Percentiles rank a stretch among this genome's conserved stretches.
phyloP scores from a whole-genome alignment of 2,888 invertebrate genomes.

The Netelia melanura region DNA sequence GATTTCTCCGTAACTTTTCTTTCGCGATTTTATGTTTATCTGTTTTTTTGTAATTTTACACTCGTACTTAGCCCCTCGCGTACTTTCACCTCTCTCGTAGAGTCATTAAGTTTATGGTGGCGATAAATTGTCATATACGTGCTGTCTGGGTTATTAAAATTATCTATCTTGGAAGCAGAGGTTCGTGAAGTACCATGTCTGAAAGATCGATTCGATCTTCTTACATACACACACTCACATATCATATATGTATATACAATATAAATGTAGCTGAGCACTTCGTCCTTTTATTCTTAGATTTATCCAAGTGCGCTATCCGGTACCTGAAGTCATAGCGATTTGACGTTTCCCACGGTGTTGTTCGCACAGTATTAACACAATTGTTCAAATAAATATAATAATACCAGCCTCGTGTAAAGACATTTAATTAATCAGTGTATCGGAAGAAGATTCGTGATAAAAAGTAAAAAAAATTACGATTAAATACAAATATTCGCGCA shows the following conservation, averaged over 20 bases:
- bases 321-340: slow-evolving; percentile 44
- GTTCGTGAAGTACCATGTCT: slow-evolving; percentile 28
- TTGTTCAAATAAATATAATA: slow-evolving; percentile 36
- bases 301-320: slow-evolving; percentile 43
- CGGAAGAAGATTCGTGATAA: not conserved
- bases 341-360: slow-evolving; percentile 7
- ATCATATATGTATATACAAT: not conserved
- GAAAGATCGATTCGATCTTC: slow-evolving; percentile 23
- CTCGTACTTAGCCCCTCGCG: slow-evolving; percentile 22
- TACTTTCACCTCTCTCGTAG: slow-evolving; percentile 49
- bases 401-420: not conserved
- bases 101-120: slow-evolving; percentile 59
- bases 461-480: not conserved
- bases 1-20: slow-evolving; percentile 25
- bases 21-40: slow-evolving; percentile 19
- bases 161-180: slow-evolving; percentile 42
- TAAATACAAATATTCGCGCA: not conserved
- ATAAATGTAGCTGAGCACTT: not conserved
- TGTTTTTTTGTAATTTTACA: slow-evolving; percentile 11
- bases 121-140: slow-evolving; percentile 60
- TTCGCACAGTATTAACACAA: slow-evolving; percentile 12
- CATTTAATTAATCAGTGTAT: not conserved
- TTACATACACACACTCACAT: not conserved
- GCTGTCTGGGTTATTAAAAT: slow-evolving; percentile 57
- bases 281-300: slow-evolving; percentile 28